These are phyloP conservation scores for Menidia menidia DNA, from an alignment of 2,797 vertebrate species.

Conservation along the genomic window DNA sequence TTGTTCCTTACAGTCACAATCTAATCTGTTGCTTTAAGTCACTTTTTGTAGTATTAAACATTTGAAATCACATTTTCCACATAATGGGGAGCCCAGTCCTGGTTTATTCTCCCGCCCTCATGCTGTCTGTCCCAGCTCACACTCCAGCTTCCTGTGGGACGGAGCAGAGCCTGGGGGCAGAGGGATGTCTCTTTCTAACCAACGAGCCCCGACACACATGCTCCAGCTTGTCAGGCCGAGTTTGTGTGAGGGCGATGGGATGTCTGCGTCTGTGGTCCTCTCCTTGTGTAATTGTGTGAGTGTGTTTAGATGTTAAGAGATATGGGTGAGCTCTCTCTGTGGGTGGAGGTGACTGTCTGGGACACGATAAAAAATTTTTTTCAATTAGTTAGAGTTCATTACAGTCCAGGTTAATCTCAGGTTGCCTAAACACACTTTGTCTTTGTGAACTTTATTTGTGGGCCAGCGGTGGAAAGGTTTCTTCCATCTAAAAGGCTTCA, in stretches of 20 bases:
- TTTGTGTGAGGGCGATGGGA: slow-evolving; percentile 59
- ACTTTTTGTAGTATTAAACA: slow-evolving; percentile 3
- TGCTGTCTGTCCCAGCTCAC: slow-evolving; percentile 75
- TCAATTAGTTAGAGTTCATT: slow-evolving; percentile 61
- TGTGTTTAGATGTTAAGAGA: slow-evolving; percentile 63
- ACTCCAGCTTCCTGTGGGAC: slow-evolving; percentile 79
- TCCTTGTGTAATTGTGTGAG: slow-evolving; percentile 28
- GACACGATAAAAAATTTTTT: slow-evolving; percentile 59
- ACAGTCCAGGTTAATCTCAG: slow-evolving; percentile 46
- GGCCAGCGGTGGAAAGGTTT: slow-evolving; percentile 32
- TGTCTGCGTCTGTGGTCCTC: slow-evolving; percentile 48
- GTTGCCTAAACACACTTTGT: slow-evolving; percentile 62
- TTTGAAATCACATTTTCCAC: slow-evolving; percentile 14
- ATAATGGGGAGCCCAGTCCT: slow-evolving; percentile 33
- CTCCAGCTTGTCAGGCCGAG: slow-evolving; percentile 71
- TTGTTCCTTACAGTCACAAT: too few relatives aligned
- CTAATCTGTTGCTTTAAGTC: not conserved
- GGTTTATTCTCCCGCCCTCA: slow-evolving; percentile 33
- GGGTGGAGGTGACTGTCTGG: slow-evolving; percentile 62
- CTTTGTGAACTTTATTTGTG: slow-evolving; percentile 40
- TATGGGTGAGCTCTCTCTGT: slow-evolving; percentile 52
- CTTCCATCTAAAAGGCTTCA: slow-evolving; percentile 15
- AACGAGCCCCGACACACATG: slow-evolving; percentile 70
- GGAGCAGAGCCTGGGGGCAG: slow-evolving; percentile 69
- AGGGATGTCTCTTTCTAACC: slow-evolving; percentile 71